phyloP scores from a whole-genome alignment of 2,113 vertebrate genomes.

The Bubalus kerabau region DNA sequence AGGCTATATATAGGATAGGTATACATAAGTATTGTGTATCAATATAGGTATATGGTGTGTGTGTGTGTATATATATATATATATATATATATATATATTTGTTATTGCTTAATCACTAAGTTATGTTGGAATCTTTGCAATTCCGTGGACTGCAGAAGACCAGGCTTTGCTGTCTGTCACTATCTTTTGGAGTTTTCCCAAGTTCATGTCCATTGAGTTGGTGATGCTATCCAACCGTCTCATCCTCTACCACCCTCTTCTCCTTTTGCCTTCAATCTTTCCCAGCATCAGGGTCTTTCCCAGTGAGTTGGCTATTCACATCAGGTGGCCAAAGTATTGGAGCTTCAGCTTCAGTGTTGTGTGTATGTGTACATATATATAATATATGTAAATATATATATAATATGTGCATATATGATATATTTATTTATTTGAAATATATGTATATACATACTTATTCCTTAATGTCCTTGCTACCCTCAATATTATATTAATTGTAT shows the following conservation, averaged over 20 bases:
- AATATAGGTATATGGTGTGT: neutral
- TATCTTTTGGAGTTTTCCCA: neutral
- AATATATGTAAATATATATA: neutral
- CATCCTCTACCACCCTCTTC: neutral
- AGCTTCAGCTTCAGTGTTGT: neutral
- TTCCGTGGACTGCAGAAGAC: neutral
- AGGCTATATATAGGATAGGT: neutral
- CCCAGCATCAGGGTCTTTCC: neutral
- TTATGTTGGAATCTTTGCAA: neutral
- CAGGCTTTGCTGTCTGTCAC: neutral
- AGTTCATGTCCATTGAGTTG: neutral
- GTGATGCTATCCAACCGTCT: neutral
- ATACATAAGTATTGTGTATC: neutral
- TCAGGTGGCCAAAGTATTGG: neutral
- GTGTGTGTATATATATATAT: neutral
- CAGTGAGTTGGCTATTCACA: neutral
- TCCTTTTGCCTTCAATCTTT: neutral
- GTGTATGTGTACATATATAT: fast-evolving
- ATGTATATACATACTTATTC: neutral
- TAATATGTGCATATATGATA: neutral
- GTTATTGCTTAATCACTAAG: neutral
- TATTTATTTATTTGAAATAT: neutral
- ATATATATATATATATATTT: neutral
- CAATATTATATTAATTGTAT: neutral
- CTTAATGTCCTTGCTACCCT: neutral